These are phyloP conservation scores for Heliconius himera DNA, from an alignment of 1,140 invertebrate species.

Conservation along the genomic window DNA sequence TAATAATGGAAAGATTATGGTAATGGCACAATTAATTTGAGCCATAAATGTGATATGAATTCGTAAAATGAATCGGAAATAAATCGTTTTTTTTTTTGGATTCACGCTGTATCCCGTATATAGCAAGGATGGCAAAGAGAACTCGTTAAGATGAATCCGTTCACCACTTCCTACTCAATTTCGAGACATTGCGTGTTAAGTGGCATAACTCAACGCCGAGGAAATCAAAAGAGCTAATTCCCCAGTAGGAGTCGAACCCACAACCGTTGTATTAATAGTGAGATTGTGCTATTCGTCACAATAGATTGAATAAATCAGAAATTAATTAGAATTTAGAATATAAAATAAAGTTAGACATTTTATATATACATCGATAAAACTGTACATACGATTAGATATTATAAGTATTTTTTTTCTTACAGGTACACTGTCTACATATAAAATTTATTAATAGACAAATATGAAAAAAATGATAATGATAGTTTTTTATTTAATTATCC, in stretches of 20 bases:
- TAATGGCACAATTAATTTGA: constrained; percentile 7
- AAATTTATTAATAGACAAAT: no score
- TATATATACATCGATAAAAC: no score
- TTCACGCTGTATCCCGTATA: neutral
- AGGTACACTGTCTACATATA: no score
- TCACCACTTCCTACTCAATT: neutral
- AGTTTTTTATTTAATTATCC: no score
- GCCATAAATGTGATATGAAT: neutral
- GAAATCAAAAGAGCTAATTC: neutral
- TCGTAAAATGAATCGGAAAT: neutral
- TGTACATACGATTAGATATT: no score
- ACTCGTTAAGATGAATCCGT: neutral
- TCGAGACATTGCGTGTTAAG: neutral
- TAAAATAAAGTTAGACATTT: no score
- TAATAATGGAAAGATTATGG: constrained; percentile 4
- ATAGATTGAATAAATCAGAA: no score
- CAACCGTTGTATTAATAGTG: no score
- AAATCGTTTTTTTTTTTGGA: neutral
- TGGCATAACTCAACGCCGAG: neutral
- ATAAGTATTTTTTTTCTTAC: no score
- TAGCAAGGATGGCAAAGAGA: neutral
- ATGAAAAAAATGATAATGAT: no score
- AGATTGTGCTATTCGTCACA: no score
- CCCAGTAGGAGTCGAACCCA: neutral
- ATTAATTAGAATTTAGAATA: no score